phyloP scores from a whole-genome alignment of 2,797 vertebrate species.

The Apodemus agrarius region DNA sequence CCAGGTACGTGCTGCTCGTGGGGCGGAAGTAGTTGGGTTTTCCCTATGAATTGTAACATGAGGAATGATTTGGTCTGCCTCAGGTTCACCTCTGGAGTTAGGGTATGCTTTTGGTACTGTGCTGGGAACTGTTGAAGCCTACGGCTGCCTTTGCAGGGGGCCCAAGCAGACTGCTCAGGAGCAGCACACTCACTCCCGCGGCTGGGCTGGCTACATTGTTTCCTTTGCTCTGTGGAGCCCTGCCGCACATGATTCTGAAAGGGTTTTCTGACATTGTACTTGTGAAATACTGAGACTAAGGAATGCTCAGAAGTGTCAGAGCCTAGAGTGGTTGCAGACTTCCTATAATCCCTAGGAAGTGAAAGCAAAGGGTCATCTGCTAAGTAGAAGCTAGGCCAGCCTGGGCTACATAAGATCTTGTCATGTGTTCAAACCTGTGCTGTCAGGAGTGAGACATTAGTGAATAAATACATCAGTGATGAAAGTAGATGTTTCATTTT shows the following conservation, averaged over 20 bases:
- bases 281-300: conserved; percentile 22
- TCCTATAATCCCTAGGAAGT: background rate
- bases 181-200: background rate
- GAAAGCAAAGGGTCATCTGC: background rate
- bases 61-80: background rate
- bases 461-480: background rate
- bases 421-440: background rate
- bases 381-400: background rate
- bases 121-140: background rate
- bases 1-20: conserved; percentile 87
- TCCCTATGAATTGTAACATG: background rate
- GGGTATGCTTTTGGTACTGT: conserved; percentile 4
- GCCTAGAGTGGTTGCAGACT: background rate
- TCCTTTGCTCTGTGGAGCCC: background rate
- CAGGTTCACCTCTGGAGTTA: background rate
- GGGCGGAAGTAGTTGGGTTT: background rate
- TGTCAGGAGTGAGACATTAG: background rate
- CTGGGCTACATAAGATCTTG: background rate
- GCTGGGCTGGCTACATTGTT: background rate
- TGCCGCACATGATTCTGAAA: background rate
- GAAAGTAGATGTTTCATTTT: conserved; percentile 4
- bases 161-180: background rate
- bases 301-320: conserved; percentile 13
- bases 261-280: conserved; percentile 62
- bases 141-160: background rate